phyloP scores from a whole-genome alignment of 37 sponge, comb jelly and placozoan species.

The Bolinopsis microptera region DNA sequence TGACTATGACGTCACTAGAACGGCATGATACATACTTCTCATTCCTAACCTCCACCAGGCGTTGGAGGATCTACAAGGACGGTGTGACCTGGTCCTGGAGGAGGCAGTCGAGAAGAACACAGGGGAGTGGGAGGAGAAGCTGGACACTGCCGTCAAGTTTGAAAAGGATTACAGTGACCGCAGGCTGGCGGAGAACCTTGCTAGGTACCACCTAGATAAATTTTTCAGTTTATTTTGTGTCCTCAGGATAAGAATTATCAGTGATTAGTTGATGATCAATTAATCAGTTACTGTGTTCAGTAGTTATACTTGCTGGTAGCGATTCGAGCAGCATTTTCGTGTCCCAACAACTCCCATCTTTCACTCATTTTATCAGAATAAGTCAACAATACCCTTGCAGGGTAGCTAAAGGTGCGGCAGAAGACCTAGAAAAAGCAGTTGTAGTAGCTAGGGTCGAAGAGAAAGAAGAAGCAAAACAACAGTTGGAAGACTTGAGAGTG shows the following conservation, averaged over 20 bases:
- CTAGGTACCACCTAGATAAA: not conserved
- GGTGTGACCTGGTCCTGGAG: constrained; percentile 46
- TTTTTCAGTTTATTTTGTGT: too few relatives aligned
- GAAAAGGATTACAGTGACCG: constrained; percentile 61
- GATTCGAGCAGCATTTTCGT: too few relatives aligned
- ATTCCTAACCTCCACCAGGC: too few relatives aligned
- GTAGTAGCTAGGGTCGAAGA: constrained; percentile 36
- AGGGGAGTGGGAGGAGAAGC: not conserved
- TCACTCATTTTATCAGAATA: too few relatives aligned
- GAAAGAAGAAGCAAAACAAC: not conserved
- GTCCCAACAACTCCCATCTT: too few relatives aligned
- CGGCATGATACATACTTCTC: too few relatives aligned
- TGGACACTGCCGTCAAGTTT: constrained; percentile 29
- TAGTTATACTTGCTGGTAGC: too few relatives aligned
- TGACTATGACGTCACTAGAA: too few relatives aligned
- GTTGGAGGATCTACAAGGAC: constrained; percentile 44
- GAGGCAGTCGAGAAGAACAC: constrained; percentile 17
- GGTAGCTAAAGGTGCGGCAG: not conserved
- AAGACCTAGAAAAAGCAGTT: not conserved
- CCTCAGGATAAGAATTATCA: not conserved
- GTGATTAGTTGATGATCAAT: not conserved
- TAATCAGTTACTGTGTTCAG: too few relatives aligned
- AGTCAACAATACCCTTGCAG: too few relatives aligned
- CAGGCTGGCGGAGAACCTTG: constrained; percentile 39
- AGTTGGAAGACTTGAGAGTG: not conserved